Conservation (phyloP, 1,140 invertebrate species). For the Caenorhabditis tropicalis region DNA sequence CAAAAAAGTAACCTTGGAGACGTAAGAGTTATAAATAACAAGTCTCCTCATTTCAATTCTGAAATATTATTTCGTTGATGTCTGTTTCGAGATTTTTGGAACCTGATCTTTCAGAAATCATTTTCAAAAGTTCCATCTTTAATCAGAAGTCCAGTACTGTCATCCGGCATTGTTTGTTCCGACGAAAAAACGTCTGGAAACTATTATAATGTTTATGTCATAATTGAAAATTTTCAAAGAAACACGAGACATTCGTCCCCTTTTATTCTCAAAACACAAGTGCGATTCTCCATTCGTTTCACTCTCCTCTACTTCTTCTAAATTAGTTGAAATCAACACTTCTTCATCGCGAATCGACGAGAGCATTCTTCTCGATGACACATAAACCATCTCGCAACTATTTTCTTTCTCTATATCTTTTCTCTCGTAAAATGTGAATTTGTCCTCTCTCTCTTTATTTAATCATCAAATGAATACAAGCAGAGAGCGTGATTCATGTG, state of each 20-base stretch:
- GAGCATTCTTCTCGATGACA: background rate
- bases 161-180: no score
- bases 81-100: no score
- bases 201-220: no score
- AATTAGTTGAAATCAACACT: background rate
- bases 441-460: constrained; percentile 14
- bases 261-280: background rate
- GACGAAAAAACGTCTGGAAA: no score
- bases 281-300: background rate
- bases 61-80: no score
- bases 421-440: constrained; percentile 27
- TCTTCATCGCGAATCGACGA: background rate
- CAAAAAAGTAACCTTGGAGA: no score
- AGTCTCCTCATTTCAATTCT: no score
- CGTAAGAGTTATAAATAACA: no score
- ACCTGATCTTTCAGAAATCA: no score
- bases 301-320: background rate
- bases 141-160: no score
- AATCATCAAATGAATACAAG: constrained; percentile 37
- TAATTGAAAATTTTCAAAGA: no score
- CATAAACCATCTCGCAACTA: background rate
- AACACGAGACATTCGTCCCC: background rate
- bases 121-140: no score
- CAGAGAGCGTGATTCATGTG: constrained; percentile 8
- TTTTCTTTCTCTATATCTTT: background rate